phyloP scores from a whole-genome alignment of 2,113 vertebrate species.

The Xiphorhynchus elegans region DNA sequence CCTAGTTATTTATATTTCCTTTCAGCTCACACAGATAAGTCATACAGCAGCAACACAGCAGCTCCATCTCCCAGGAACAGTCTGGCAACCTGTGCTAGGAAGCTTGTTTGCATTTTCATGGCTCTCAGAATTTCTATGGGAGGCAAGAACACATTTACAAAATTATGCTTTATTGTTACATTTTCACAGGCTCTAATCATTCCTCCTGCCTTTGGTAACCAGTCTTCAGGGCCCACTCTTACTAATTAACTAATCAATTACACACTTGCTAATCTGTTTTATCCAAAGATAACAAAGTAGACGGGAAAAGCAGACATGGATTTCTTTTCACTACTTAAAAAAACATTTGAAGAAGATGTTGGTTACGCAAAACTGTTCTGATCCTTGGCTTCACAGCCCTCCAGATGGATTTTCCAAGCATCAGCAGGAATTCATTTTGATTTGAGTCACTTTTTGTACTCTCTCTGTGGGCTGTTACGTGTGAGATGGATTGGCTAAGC shows the following conservation, averaged over 20 bases:
- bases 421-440: not conserved
- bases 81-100: not conserved
- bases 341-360: not conserved
- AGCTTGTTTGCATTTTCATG: not conserved
- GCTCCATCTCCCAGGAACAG: not conserved
- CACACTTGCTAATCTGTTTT: not conserved
- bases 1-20: conserved; percentile 23
- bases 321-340: not conserved
- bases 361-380: not conserved
- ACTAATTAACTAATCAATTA: conserved; percentile 46
- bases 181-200: not conserved
- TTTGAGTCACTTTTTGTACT: conserved; percentile 2
- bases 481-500: not conserved
- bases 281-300: not conserved
- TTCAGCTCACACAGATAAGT: not conserved
- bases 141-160: not conserved
- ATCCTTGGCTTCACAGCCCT: not conserved
- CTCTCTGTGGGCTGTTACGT: not conserved
- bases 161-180: not conserved
- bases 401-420: conserved; percentile 20
- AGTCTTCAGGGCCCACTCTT: not conserved
- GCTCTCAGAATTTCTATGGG: not conserved
- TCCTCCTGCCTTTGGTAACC: not conserved
- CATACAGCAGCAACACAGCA: not conserved
- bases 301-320: not conserved